Evolutionary conservation across 2,888 invertebrate species (phyloP).

Genomic region (Exephanes ischioxanthus): DNA sequence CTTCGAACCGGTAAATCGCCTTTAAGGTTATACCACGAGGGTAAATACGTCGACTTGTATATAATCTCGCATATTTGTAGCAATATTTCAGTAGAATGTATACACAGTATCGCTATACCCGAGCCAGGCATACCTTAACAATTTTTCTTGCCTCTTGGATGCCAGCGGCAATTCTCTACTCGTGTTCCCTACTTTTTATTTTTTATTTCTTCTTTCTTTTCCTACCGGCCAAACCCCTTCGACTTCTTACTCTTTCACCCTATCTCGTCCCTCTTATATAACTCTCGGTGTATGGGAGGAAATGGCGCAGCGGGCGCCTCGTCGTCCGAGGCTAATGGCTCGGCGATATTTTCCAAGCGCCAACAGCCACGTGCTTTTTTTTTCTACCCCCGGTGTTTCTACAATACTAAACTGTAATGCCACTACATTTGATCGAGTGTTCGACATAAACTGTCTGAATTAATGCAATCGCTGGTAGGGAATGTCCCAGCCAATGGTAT

Average conservation of each 20-base stretch:
- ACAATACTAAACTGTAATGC: conserved; percentile 33
- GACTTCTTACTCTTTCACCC: conserved; percentile 46
- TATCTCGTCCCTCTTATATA: conserved; percentile 32
- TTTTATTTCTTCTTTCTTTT: conserved; percentile 6
- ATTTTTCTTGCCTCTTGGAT: conserved; percentile 62
- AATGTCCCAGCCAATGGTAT: not conserved
- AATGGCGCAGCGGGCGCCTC: conserved; percentile 65
- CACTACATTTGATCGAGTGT: conserved; percentile 18
- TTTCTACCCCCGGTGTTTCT: conserved; percentile 24
- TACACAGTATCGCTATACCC: conserved; percentile 47
- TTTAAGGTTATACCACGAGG: conserved; percentile 34
- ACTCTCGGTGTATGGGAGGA: conserved; percentile 51
- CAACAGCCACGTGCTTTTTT: conserved; percentile 47
- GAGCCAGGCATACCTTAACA: conserved; percentile 51
- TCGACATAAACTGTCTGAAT: conserved; percentile 14
- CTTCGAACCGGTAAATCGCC: conserved; percentile 49
- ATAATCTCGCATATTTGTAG: conserved; percentile 61
- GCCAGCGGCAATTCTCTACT: conserved; percentile 61
- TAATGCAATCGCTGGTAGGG: conserved; percentile 13
- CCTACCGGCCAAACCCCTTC: conserved; percentile 22
- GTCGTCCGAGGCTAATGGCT: conserved; percentile 66
- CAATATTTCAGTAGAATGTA: conserved; percentile 53
- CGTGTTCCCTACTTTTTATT: conserved; percentile 13
- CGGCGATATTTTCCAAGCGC: conserved; percentile 60
- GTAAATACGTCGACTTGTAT: conserved; percentile 52